These are phyloP conservation scores for Panthera uncia DNA, from an alignment of 2,113 vertebrate genomes.

Conservation along the genomic window DNA sequence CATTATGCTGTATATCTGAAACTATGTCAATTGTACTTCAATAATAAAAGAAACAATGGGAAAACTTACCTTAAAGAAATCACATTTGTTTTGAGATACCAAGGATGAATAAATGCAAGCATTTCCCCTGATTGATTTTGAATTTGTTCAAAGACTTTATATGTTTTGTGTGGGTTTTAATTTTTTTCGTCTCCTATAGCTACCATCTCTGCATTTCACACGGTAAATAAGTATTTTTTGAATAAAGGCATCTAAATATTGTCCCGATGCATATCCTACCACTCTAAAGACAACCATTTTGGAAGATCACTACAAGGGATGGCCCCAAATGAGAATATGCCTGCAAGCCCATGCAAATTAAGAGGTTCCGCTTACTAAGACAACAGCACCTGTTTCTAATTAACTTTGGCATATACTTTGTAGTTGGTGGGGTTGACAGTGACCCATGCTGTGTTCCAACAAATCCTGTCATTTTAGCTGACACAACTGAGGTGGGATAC, in stretches of 20 bases:
- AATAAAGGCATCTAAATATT: not conserved
- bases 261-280: fast-evolving
- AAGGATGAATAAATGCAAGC: not conserved
- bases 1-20: not conserved
- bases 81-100: not conserved
- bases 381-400: slow-evolving; percentile 4
- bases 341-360: not conserved
- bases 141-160: not conserved
- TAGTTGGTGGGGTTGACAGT: not conserved
- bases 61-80: not conserved
- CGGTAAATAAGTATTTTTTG: not conserved
- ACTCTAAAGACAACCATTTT: not conserved
- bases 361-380: not conserved
- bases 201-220: not conserved
- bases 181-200: not conserved
- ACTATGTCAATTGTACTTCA: not conserved
- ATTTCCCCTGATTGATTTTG: not conserved
- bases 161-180: not conserved
- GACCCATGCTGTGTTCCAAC: slow-evolving; percentile 14
- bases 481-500: fast-evolving
- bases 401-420: not conserved
- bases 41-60: not conserved
- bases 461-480: not conserved
- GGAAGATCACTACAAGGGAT: not conserved
- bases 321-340: not conserved